A percentile compares a stretch with the other conserved stretches of the same genome.
Evolutionary conservation across 1,140 invertebrate genomes (phyloP).

Genomic region (Leptinotarsa undecemlineata): DNA sequence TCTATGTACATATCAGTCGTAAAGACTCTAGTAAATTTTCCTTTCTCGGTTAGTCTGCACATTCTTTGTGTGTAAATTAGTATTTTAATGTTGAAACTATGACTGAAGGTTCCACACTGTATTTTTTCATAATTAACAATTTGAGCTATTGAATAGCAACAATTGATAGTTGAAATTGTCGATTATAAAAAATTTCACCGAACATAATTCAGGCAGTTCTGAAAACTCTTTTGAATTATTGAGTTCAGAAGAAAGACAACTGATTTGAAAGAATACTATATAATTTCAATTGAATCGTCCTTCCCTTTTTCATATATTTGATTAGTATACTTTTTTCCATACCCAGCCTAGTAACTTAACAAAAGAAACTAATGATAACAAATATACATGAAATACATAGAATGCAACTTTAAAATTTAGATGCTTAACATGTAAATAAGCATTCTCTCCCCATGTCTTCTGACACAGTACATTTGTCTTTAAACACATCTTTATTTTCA

Average conservation of each 20-base stretch:
- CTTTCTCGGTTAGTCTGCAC: no score
- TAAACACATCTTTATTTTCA: conserved; percentile 55
- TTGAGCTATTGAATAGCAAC: no score
- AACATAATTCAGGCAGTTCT: no score
- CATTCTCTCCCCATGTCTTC: conserved; percentile 11
- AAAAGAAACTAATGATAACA: conserved; percentile 9
- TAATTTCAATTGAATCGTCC: not conserved
- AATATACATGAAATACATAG: not conserved
- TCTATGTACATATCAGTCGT: no score
- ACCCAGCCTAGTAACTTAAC: conserved; percentile 20
- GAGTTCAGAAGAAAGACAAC: no score
- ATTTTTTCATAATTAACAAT: not conserved
- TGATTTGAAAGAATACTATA: not conserved
- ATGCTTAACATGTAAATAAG: conserved; percentile 35
- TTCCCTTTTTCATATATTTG: not conserved
- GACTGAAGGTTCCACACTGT: not conserved
- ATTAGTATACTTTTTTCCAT: not conserved
- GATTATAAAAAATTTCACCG: no score
- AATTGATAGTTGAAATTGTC: no score
- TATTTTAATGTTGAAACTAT: no score
- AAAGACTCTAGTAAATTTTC: no score
- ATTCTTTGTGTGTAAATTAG: no score
- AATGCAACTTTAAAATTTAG: conserved; percentile 18
- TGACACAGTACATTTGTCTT: conserved; percentile 17
- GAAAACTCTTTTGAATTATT: no score